A percentile compares a stretch with the other conserved stretches of the same genome.
phyloP scores from a whole-genome alignment of 2,113 vertebrate species.

The Anguilla rostrata region DNA sequence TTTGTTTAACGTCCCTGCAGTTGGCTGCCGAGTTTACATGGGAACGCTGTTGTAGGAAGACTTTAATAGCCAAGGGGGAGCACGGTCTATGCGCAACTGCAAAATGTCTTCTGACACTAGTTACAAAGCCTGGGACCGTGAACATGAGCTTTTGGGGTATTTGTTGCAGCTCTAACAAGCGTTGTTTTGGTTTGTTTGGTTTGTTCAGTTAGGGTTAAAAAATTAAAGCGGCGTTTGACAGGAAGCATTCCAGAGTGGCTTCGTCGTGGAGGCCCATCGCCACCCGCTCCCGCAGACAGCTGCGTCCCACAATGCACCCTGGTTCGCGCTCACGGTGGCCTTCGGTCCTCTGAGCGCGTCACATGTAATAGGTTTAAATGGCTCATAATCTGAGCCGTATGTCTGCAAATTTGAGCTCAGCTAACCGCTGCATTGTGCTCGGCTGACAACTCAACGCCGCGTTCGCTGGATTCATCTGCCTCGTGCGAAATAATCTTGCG shows the following conservation, averaged over 20 bases:
- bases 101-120: constrained; percentile 49
- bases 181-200: constrained; percentile 56
- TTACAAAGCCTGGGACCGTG: constrained; percentile 34
- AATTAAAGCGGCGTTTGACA: constrained; percentile 43
- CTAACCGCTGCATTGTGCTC: constrained; percentile 64
- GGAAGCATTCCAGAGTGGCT: neutral
- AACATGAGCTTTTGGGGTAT: constrained; percentile 41
- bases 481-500: neutral
- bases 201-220: constrained; percentile 46
- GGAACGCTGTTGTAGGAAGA: constrained; percentile 38
- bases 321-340: constrained; percentile 35
- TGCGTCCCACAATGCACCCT: constrained; percentile 8
- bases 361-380: constrained; percentile 52
- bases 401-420: constrained; percentile 54
- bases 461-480: neutral
- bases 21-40: constrained; percentile 40
- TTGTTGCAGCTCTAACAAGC: constrained; percentile 39
- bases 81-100: constrained; percentile 41
- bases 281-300: constrained; percentile 44
- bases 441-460: constrained; percentile 45
- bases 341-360: constrained; percentile 28
- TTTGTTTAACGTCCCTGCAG: constrained; percentile 39
- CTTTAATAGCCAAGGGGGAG: constrained; percentile 42
- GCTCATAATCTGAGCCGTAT: constrained; percentile 63
- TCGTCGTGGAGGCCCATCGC: constrained; percentile 28